phyloP scores from a whole-genome alignment of 2,797 vertebrate genomes.

The Eutrigla gurnardus region DNA sequence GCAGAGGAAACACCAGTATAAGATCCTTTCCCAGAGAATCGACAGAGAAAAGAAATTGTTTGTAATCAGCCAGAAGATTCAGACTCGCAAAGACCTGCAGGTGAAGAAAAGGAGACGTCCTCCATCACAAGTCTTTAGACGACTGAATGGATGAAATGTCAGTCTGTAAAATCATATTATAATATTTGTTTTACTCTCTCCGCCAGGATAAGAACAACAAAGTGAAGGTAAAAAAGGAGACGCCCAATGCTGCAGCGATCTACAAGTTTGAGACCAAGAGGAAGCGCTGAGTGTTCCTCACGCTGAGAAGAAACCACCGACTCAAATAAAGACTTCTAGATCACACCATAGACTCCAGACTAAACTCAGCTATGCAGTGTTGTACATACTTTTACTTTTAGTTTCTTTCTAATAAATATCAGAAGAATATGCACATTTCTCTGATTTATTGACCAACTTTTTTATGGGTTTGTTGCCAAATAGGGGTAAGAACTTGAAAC shows the following conservation, averaged over 20 bases:
- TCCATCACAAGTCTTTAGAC: not conserved
- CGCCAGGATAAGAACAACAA: constrained; percentile 92
- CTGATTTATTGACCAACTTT: not conserved
- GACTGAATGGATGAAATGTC: no score
- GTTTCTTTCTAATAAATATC: constrained; percentile 63
- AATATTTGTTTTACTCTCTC: constrained; percentile 24
- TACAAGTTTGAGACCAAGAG: constrained; percentile 94
- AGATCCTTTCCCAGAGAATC: constrained; percentile 90
- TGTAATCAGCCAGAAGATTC: constrained; percentile 94
- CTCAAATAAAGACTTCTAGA: constrained; percentile 15
- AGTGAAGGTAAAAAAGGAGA: constrained; percentile 93
- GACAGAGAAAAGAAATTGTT: constrained; percentile 94
- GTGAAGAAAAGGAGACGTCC: constrained; percentile 69
- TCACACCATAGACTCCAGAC: not conserved
- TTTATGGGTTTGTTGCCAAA: not conserved
- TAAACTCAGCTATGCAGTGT: constrained; percentile 21
- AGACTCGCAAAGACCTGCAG: constrained; percentile 94
- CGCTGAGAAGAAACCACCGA: constrained; percentile 10
- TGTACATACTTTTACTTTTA: constrained; percentile 70
- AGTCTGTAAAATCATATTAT: no score
- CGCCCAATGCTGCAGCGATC: constrained; percentile 85
- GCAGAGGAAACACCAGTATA: constrained; percentile 88
- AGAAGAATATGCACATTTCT: not conserved
- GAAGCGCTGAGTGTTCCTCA: constrained; percentile 83
- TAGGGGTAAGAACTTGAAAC: not conserved